phyloP scores from a whole-genome alignment of 1,140 invertebrate species.

The Pogonus chalceus region DNA sequence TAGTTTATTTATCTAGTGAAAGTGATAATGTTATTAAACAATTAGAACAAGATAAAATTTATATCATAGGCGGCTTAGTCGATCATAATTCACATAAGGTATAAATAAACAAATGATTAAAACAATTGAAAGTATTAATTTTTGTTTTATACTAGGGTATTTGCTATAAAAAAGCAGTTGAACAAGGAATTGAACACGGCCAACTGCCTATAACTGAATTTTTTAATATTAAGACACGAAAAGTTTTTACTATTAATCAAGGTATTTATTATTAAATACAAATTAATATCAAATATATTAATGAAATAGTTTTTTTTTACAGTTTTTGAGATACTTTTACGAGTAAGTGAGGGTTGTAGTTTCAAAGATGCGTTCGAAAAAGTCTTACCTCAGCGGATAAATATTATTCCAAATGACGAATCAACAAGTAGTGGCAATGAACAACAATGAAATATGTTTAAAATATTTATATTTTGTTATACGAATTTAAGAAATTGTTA shows the following conservation, averaged over 20 bases:
- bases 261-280: slow-evolving; percentile 47
- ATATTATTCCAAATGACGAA: slow-evolving; percentile 19
- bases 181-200: slow-evolving; percentile 72
- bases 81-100: slow-evolving; percentile 96
- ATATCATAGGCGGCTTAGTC: slow-evolving; percentile 93
- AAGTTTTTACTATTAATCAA: slow-evolving; percentile 94
- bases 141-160: slow-evolving; percentile 54
- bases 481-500: not conserved
- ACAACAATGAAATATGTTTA: not conserved
- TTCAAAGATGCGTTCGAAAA: slow-evolving; percentile 81
- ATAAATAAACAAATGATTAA: slow-evolving; percentile 16
- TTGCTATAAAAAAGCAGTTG: slow-evolving; percentile 69
- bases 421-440: not conserved
- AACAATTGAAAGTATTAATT: slow-evolving; percentile 16
- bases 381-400: slow-evolving; percentile 62
- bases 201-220: slow-evolving; percentile 83
- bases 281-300: slow-evolving; percentile 11
- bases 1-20: slow-evolving; percentile 91
- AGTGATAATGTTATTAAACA: slow-evolving; percentile 77
- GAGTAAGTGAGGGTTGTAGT: slow-evolving; percentile 61
- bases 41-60: slow-evolving; percentile 69
- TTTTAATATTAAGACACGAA: slow-evolving; percentile 85
- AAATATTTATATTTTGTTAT: slow-evolving; percentile 7
- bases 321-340: slow-evolving; percentile 88
- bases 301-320: slow-evolving; percentile 15